Conservation (phyloP, 2,113 vertebrate genomes). For the Hipposideros armiger region DNA sequence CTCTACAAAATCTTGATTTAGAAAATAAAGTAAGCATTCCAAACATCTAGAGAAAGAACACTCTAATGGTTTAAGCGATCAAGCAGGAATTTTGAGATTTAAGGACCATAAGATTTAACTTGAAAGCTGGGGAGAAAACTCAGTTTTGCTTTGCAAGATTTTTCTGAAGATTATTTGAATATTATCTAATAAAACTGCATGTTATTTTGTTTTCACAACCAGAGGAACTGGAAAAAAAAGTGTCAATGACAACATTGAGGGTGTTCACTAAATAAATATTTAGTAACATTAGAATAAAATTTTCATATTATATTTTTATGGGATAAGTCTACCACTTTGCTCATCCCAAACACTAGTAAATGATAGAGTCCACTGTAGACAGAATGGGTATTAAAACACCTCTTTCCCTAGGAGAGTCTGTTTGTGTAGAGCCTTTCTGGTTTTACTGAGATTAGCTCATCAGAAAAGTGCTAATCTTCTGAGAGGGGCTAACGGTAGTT, state of each 20-base stretch:
- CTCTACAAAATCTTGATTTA: slow-evolving; percentile 1
- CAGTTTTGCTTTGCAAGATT: slow-evolving; percentile 2
- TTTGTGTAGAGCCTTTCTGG: neutral
- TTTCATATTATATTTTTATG: neutral
- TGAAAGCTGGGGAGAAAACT: neutral
- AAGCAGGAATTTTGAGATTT: neutral
- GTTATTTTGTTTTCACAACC: slow-evolving; percentile 11
- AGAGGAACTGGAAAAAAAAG: neutral
- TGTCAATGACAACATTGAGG: neutral
- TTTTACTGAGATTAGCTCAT: neutral
- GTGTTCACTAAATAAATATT: slow-evolving; percentile 3
- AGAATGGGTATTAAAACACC: neutral
- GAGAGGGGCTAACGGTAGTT: neutral
- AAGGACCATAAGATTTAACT: neutral
- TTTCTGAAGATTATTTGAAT: slow-evolving; percentile 38
- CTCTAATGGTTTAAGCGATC: neutral
- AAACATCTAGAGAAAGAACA: neutral
- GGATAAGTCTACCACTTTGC: neutral
- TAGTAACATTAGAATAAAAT: neutral
- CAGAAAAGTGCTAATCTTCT: neutral
- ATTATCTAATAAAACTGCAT: neutral
- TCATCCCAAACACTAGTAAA: neutral
- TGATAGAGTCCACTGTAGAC: neutral
- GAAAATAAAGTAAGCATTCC: neutral
- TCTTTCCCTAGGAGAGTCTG: neutral